Conservation (phyloP, 2,797 vertebrate genomes). For the Gambusia yucatana region DNA sequence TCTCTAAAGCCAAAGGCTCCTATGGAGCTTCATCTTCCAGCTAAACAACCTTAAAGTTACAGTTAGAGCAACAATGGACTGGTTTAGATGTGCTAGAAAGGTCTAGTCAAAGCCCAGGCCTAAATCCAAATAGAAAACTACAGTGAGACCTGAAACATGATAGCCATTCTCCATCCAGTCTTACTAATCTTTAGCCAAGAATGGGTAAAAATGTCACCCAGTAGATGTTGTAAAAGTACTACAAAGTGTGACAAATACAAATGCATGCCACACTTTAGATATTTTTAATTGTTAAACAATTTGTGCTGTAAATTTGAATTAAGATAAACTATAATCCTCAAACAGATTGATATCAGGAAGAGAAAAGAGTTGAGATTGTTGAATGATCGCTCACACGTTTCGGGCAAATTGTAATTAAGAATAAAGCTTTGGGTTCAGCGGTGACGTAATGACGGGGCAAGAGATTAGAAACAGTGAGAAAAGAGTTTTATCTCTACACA, state of each 20-base stretch:
- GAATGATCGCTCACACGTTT: conserved; percentile 15
- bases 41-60: too few relatives aligned
- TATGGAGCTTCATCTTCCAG: not conserved
- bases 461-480: conserved; percentile 47
- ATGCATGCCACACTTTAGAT: not conserved
- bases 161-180: not conserved
- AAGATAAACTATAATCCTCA: not conserved
- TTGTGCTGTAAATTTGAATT: not conserved
- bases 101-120: not conserved
- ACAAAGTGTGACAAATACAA: not conserved
- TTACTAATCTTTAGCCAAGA: not conserved
- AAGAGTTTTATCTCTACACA: conserved; percentile 14
- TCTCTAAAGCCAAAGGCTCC: not conserved
- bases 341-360: not conserved
- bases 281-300: not conserved
- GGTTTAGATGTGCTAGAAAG: not conserved
- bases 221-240: not conserved
- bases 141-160: not conserved
- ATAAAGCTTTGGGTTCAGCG: conserved; percentile 1
- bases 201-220: not conserved
- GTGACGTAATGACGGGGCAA: conserved; percentile 25
- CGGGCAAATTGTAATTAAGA: conserved; percentile 25
- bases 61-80: not conserved
- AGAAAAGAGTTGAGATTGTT: conserved; percentile 19
- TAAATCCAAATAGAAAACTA: not conserved